phyloP scores from a whole-genome alignment of 2,888 invertebrate species.

The Platerodrilus igneus region DNA sequence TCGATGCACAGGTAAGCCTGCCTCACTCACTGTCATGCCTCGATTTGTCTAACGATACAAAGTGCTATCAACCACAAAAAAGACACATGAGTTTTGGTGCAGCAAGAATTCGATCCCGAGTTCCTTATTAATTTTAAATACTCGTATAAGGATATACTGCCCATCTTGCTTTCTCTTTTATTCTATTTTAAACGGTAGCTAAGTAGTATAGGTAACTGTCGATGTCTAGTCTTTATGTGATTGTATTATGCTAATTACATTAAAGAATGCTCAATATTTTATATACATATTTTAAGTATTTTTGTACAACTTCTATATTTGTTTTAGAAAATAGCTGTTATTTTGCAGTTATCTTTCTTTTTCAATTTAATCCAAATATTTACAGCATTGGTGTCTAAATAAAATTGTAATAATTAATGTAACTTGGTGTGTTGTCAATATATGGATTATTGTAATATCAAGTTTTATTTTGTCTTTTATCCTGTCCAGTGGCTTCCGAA shows the following conservation, averaged over 20 bases:
- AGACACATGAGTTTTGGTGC: constrained; percentile 41
- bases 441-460: constrained; percentile 43
- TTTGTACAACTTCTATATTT: constrained; percentile 13
- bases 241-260: constrained; percentile 14
- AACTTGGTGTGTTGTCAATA: constrained; percentile 44
- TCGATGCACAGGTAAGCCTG: constrained; percentile 87
- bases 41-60: constrained; percentile 34
- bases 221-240: constrained; percentile 22
- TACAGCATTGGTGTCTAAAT: constrained; percentile 40
- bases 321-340: constrained; percentile 10
- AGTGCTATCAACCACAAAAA: constrained; percentile 31
- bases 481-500: constrained; percentile 19
- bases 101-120: constrained; percentile 17
- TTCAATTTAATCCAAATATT: constrained; percentile 44
- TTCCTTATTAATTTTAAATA: constrained; percentile 15
- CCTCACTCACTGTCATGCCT: constrained; percentile 44
- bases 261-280: constrained; percentile 31
- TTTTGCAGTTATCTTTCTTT: constrained; percentile 25
- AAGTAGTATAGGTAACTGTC: constrained; percentile 10
- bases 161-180: constrained; percentile 1
- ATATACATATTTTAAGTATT: constrained; percentile 31
- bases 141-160: constrained; percentile 1
- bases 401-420: constrained; percentile 30
- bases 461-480: constrained; percentile 25
- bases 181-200: constrained; percentile 2